A percentile compares a stretch with the other conserved stretches of the same genome.
Conservation (phyloP, 2,797 vertebrate genomes). For the Crenichthys baileyi region DNA sequence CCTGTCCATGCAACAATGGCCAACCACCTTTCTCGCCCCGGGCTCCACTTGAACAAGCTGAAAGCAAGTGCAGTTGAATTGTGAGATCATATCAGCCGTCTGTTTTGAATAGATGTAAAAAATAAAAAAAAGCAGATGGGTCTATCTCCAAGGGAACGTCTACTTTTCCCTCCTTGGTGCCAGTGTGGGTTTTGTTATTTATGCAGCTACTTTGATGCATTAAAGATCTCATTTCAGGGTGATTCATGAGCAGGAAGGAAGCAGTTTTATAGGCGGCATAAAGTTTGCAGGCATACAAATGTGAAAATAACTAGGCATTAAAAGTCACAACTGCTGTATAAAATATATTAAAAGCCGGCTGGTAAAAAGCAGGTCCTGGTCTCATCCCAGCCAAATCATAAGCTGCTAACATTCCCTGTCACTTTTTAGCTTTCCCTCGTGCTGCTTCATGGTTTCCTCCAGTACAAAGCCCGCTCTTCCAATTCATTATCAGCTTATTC, state of each 20-base stretch:
- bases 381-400: slow-evolving; percentile 4
- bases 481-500: background rate
- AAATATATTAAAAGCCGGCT: slow-evolving; percentile 16
- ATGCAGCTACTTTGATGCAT: slow-evolving; percentile 17
- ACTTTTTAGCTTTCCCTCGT: slow-evolving; percentile 9
- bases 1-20: slow-evolving; percentile 74
- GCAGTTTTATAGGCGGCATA: slow-evolving; percentile 16
- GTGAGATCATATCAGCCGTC: slow-evolving; percentile 68
- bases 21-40: slow-evolving; percentile 65
- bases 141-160: slow-evolving; percentile 17
- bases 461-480: slow-evolving; percentile 1
- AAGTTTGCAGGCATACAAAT: slow-evolving; percentile 27
- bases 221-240: slow-evolving; percentile 29
- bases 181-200: slow-evolving; percentile 9
- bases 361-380: slow-evolving; percentile 6
- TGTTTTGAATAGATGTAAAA: slow-evolving; percentile 5
- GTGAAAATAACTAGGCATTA: slow-evolving; percentile 36
- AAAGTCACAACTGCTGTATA: slow-evolving; percentile 19
- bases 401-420: slow-evolving; percentile 6
- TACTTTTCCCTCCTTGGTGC: slow-evolving; percentile 3
- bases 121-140: slow-evolving; percentile 23
- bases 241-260: slow-evolving; percentile 16
- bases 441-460: slow-evolving; percentile 1
- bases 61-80: slow-evolving; percentile 63
- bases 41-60: slow-evolving; percentile 60